A percentile compares a stretch with the other conserved stretches of the same genome.
These are phyloP conservation scores for Oikopleura dioica DNA, from an alignment of 23 tunicate genomes.

Conservation along the genomic window DNA sequence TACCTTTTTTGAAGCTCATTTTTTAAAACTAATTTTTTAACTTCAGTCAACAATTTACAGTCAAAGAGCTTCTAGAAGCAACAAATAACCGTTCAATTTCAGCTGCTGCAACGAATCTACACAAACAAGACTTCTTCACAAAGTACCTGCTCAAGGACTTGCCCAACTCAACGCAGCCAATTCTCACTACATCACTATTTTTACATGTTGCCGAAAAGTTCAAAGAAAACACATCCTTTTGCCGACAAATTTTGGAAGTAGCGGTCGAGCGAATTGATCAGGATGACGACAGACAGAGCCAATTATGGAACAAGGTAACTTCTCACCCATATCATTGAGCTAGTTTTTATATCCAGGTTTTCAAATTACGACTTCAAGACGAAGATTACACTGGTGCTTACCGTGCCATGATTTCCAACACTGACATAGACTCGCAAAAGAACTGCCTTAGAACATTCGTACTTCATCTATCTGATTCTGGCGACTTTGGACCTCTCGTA, in stretches of 20 bases:
- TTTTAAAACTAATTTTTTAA: too few relatives aligned
- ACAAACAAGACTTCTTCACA: not conserved
- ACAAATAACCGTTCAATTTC: too few relatives aligned
- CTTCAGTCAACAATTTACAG: too few relatives aligned
- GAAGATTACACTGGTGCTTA: not conserved
- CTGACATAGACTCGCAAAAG: not conserved
- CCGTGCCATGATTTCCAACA: not conserved
- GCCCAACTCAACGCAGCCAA: not conserved
- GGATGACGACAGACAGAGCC: not conserved
- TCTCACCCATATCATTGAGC: not conserved
- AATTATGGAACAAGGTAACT: constrained; percentile 7
- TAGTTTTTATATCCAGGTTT: not conserved
- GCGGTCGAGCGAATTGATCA: not conserved
- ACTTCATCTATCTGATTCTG: not conserved
- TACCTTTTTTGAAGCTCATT: too few relatives aligned
- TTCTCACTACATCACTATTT: not conserved
- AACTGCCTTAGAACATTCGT: not conserved
- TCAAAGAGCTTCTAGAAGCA: too few relatives aligned
- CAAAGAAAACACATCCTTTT: not conserved
- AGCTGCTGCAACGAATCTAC: not conserved
- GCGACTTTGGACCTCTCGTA: not conserved
- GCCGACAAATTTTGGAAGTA: not conserved
- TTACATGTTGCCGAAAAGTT: not conserved
- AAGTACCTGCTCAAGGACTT: not conserved
- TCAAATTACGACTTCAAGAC: not conserved